Evolutionary conservation across 2,888 invertebrate species (phyloP), one percentile per base, ranked within the genome.

Genomic region (Nomada lathburiana): DNA sequence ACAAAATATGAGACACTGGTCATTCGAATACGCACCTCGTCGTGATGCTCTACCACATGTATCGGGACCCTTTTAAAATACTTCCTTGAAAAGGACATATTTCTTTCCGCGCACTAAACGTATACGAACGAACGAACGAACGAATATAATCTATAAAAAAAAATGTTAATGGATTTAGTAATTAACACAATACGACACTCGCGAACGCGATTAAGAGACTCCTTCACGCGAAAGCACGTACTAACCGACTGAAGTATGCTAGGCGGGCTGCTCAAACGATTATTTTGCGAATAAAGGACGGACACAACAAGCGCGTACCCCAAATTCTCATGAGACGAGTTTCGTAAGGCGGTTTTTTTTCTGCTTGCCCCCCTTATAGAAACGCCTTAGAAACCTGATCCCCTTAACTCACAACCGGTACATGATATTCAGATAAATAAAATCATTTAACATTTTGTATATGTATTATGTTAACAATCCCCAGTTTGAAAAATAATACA

Each of bases 11-110:
- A 62, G 59, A 68, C 47, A 64, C 44, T 63, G 59, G 42, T 50
- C 79, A 67, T 77, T 72, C 57, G 23, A 75, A 67, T 57, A 77
- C 88, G 68, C 78, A 93, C 97, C 89, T 97, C 97, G 93, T 97
- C 96, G 93, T 97, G 97, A 89, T 96, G 96, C 91, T 97, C 97
- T 2, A 97, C 97, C 29, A 97, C 95, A 92, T 96, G 96, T 82
- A 97, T 95, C 20, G 97, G 97, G 72, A 97, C 96, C 92, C 96
- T 96, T 93, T 95, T 95, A 91, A 95, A 96, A 82, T 93, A 94
- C 90, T 96, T 96, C 65, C 94, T 82, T 7, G 62, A 16, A 5
- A 65, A 67, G 63, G 81, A 85, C 87, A 87, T 86, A 20, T 44
- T 77, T 52, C 13, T 13, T 57, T 11, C 16, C 55, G 36, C 47